A percentile compares a stretch with the other conserved stretches of the same genome.
These are phyloP conservation scores for Drosophila rhopaloa DNA, from an alignment of 1,140 invertebrate genomes.

Conservation along the genomic window DNA sequence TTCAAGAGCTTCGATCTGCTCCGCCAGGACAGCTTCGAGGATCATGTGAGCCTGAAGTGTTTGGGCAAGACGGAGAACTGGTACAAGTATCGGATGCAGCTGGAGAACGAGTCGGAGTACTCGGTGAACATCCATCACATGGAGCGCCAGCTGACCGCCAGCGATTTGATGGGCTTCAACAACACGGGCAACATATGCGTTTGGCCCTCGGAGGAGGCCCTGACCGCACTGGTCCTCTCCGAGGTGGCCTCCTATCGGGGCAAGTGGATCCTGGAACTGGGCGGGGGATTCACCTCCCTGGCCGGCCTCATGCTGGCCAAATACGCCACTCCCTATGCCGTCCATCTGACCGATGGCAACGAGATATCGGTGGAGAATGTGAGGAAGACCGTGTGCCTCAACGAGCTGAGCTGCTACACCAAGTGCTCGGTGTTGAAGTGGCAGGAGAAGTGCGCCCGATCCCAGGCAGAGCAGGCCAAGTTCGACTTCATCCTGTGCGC, in stretches of 20 bases:
- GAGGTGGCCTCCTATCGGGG: constrained; percentile 88
- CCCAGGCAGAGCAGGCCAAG: constrained; percentile 58
- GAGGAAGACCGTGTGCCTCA: constrained; percentile 87
- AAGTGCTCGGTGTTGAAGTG: constrained; percentile 86
- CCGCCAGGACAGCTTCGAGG: constrained; percentile 80
- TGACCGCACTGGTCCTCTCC: constrained; percentile 90
- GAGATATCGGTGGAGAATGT: constrained; percentile 91
- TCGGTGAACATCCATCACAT: constrained; percentile 87
- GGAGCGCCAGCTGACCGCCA: constrained; percentile 88
- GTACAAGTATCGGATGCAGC: constrained; percentile 86
- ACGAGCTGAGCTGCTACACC: constrained; percentile 86
- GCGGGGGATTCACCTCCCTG: constrained; percentile 94
- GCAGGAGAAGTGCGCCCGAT: constrained; percentile 73
- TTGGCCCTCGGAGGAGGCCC: constrained; percentile 95
- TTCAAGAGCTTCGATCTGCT: constrained; percentile 83
- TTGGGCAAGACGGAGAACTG: constrained; percentile 84
- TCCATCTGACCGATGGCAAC: constrained; percentile 92
- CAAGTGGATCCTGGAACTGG: constrained; percentile 91
- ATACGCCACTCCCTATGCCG: constrained; percentile 86
- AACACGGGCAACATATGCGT: constrained; percentile 96
- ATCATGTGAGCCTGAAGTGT: constrained; percentile 74
- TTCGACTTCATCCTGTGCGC: constrained; percentile 91
- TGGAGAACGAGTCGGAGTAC: constrained; percentile 84
- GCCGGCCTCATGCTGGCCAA: constrained; percentile 91
- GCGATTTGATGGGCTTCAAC: constrained; percentile 93